Evolutionary conservation across 1,140 invertebrate species (phyloP), one percentile per base, ranked within the genome.

Genomic region (Drosophila sucinea): DNA sequence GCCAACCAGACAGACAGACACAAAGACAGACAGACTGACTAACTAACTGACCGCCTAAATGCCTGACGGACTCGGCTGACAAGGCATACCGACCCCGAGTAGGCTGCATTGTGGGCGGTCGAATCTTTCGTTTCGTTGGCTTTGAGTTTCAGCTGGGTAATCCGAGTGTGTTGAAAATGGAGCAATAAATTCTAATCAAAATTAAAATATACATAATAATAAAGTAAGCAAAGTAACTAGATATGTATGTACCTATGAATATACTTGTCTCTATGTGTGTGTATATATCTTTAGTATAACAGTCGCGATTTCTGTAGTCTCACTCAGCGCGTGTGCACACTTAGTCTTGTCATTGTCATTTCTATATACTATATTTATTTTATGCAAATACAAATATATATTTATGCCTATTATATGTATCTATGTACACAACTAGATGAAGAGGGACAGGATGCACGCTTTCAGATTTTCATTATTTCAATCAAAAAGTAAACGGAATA

Each of bases 111-210:
- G 81, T 85, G 82, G 82, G 83, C 83, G 83, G 76, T 70, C 60
- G 25, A 40, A 35, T 40, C 60, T 61, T 27, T 66, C 58, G 55
- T 63, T 38, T 38, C 7, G 35, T 17, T 77, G 79, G 79, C 76
- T 87, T 82, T 86, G 82, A 87, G 83, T 70, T 77, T 77, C 67
- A 77, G 74, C 57, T 70, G 73, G 73, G 73, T 76, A 77, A 76
- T 76, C 54, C 55, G 73, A 76, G 29, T 55, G 51, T 67, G 60
- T 69, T 68, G 75, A 77, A 77, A 77, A 77, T 87, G 79, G 84
- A 75, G 83, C 83, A 87, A 87, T 87, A 87, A 87, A 87, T 87
- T 87, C 81, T 87, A 87, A 87, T 87, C 84, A 87, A 87, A 87
- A 87, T 89, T 89, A 87, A 87, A 87, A 89, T 83, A 87, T 89